These are phyloP conservation scores for Acipenser oxyrinchus DNA, from an alignment of 2,797 vertebrate species.

Conservation along the genomic window DNA sequence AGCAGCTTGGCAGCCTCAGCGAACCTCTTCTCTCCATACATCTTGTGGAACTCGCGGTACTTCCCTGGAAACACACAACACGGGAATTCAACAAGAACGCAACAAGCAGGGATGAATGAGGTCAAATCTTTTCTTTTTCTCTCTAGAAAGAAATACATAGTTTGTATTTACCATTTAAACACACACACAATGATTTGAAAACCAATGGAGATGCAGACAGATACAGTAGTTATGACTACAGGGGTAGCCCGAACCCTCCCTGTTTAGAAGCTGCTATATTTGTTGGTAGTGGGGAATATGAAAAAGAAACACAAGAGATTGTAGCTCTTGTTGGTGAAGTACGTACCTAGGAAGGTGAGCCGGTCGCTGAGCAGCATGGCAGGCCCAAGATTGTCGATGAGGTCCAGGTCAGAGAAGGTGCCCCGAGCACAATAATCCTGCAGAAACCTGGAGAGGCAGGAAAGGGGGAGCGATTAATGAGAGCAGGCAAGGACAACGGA, in stretches of 20 bases:
- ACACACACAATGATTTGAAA: no score
- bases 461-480: background rate
- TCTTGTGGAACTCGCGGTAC: slow-evolving; percentile 89
- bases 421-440: slow-evolving; percentile 85
- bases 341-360: slow-evolving; percentile 83
- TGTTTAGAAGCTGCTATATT: background rate
- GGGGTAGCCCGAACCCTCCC: no score
- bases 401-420: slow-evolving; percentile 85
- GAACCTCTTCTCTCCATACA: slow-evolving; percentile 82
- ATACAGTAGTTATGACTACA: no score
- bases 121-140: no score
- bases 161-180: no score
- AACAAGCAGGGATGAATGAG: no score
- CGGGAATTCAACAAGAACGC: no score
- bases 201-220: no score
- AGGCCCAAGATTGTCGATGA: slow-evolving; percentile 92
- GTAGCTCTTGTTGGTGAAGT: no score
- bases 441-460: slow-evolving; percentile 65
- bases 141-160: no score
- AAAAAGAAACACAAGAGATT: background rate
- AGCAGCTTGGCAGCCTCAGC: slow-evolving; percentile 75
- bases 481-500: background rate
- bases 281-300: no score
- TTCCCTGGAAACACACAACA: slow-evolving; percentile 61
- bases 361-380: slow-evolving; percentile 95